Base-by-base conservation (phyloP, 1,140 invertebrate species). In the Bombus cullumanus region DNA sequence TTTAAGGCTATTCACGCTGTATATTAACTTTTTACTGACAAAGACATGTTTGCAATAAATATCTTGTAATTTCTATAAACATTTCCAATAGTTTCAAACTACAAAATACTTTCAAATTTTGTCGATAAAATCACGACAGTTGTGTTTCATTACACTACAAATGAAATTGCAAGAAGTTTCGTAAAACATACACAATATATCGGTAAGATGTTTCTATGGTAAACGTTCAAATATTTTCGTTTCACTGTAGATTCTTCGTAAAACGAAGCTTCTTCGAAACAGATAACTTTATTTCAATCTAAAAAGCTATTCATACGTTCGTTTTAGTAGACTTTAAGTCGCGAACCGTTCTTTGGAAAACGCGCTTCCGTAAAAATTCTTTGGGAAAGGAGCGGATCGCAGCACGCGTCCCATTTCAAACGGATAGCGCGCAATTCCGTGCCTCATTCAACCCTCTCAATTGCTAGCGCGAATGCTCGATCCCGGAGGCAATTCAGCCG, bases 361-460 rank as follows among this genome's bases (percentile, higher is more conserved):
- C 76, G 57, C 25, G 39, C 76, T 41, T 64, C 76, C 62, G 64
- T 80, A 53, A 53, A 80, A 69, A 80, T 34, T 69, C 28, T 47
- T 69, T n/a, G 31, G 37, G 3, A n/a, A 34, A 25, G n/a, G 34
- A 28, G 69, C n/a, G 75, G 25, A 34, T 41, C 22, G 22, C 13
- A 28, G 37, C 79, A 74, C 47, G 22, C 39, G 62, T 39, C 22
- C 73, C 59, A 77, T 68, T 83, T 83, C 31, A 31, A 59, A 1
- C 41, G 34, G 68, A n/a, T 5, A 37, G 73, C 41, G 43, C n/a
- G 39, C 73, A 37, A 72, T 59, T 73, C 39, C 74, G 34, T 41
- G 34, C 34, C 82, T 83, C 81, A 43, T 74, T 74, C 62, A 34
- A 77, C 47, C 34, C 64, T 57, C 62, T 78, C 81, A 57, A 78